These are phyloP conservation scores for Leucosticte australis DNA, from an alignment of 2,113 vertebrate genomes.

Conservation along the genomic window DNA sequence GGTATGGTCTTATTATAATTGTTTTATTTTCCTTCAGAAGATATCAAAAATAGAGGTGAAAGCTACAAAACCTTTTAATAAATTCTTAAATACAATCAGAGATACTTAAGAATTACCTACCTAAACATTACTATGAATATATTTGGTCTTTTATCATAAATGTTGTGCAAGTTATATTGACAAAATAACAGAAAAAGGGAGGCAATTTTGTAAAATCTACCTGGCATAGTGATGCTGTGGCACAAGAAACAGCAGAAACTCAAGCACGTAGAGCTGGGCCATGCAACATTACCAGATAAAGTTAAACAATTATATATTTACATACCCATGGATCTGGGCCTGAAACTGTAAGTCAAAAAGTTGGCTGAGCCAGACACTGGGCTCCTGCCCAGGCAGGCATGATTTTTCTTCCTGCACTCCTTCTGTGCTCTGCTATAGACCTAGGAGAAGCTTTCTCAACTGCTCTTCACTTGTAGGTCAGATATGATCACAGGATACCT, in stretches of 20 bases:
- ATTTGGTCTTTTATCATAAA: not conserved
- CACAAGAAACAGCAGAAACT: not conserved
- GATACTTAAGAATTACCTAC: not conserved
- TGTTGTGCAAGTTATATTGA: not conserved
- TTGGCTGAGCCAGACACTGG: not conserved
- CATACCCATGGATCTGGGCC: not conserved
- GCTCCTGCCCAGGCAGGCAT: not conserved
- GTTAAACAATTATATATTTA: not conserved
- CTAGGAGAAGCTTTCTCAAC: not conserved
- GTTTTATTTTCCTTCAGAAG: not conserved
- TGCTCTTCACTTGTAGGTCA: not conserved
- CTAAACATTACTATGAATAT: not conserved
- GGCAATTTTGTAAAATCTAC: not conserved
- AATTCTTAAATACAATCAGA: not conserved
- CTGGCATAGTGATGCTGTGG: not conserved
- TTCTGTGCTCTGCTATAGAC: not conserved
- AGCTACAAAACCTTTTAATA: not conserved
- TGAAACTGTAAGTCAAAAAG: not conserved
- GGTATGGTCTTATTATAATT: not conserved
- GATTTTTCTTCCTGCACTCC: not conserved
- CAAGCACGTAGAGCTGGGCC: not conserved
- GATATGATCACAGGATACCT: not conserved
- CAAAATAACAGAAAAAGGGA: not conserved
- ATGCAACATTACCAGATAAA: not conserved
- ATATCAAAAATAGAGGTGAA: not conserved